These are phyloP conservation scores for Artibeus lituratus DNA, from an alignment of 2,797 vertebrate genomes.

Conservation along the genomic window DNA sequence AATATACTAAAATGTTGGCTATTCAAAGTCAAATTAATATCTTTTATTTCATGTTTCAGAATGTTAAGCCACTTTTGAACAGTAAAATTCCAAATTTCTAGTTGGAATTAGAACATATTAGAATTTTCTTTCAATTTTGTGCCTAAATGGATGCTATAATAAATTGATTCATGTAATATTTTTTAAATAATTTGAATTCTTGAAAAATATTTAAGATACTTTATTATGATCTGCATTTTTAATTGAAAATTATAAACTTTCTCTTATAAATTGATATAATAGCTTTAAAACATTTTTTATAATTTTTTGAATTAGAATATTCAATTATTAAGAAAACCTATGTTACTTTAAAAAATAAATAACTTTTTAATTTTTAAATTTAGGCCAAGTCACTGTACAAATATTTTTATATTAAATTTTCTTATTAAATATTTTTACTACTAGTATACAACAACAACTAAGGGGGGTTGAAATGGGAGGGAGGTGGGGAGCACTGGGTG, in stretches of 20 bases:
- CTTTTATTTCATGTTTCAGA: slow-evolving; percentile 37
- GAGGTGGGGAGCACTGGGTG: no score
- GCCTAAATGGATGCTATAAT: background rate
- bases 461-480: no score
- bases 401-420: slow-evolving; percentile 9
- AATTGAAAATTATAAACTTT: background rate
- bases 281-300: background rate
- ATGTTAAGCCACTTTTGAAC: background rate
- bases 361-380: background rate
- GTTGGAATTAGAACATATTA: background rate
- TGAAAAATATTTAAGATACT: background rate
- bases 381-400: background rate
- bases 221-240: background rate
- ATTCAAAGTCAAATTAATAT: background rate
- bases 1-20: background rate
- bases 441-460: no score
- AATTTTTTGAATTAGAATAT: background rate
- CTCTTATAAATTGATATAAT: background rate
- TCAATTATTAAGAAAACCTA: background rate
- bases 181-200: background rate
- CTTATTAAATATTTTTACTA: background rate
- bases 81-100: background rate
- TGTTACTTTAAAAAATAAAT: slow-evolving; percentile 7
- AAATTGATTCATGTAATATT: background rate
- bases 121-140: background rate